These are phyloP conservation scores for Agriotes lineatus DNA, from an alignment of 2,888 invertebrate species.

Conservation along the genomic window DNA sequence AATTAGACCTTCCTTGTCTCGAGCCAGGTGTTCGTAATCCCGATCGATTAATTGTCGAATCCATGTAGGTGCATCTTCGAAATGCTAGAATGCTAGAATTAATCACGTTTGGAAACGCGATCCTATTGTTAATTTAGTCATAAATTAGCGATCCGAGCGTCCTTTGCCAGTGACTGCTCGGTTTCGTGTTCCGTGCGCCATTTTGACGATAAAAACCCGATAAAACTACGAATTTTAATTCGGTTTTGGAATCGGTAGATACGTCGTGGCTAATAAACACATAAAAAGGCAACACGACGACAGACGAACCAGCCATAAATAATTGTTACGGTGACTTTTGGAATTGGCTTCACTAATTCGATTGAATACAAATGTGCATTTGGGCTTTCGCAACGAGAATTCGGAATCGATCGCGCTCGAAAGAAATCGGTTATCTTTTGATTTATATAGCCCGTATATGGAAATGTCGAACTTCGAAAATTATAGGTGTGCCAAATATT, in stretches of 20 bases:
- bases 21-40: too few relatives aligned
- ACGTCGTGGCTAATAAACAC: not conserved
- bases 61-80: too few relatives aligned
- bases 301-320: not conserved
- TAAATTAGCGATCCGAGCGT: not conserved
- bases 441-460: conserved; percentile 42
- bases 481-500: conserved; percentile 46
- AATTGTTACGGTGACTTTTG: not conserved
- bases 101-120: not conserved
- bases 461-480: conserved; percentile 44
- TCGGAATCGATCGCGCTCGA: not conserved
- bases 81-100: too few relatives aligned
- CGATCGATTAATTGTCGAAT: too few relatives aligned
- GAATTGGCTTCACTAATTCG: not conserved
- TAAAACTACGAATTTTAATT: conserved; percentile 5
- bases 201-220: not conserved
- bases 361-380: conserved; percentile 4
- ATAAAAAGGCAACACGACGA: not conserved
- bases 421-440: conserved; percentile 34
- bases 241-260: not conserved
- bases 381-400: not conserved
- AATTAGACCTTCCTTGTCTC: too few relatives aligned
- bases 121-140: not conserved
- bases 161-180: not conserved
- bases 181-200: not conserved